These are phyloP conservation scores for Bovichtus diacanthus DNA, from an alignment of 2,797 vertebrate genomes.

Conservation along the genomic window DNA sequence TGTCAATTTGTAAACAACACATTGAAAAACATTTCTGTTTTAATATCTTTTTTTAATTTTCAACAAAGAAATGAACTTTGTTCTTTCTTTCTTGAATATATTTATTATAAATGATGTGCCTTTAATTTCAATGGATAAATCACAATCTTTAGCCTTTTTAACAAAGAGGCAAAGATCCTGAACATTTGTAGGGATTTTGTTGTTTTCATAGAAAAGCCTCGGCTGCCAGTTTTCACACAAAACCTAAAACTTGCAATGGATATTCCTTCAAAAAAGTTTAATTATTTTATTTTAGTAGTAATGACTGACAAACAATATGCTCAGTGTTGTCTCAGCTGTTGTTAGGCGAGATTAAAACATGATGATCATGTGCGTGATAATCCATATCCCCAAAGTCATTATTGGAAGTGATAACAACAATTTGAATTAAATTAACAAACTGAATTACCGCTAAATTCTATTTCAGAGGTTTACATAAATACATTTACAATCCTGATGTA, in stretches of 20 bases:
- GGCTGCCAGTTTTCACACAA: neutral
- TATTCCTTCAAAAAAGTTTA: conserved; percentile 8
- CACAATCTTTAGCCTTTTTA: neutral
- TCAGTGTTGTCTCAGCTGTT: conserved; percentile 39
- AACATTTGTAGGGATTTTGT: conserved; percentile 4
- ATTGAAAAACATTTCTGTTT: neutral
- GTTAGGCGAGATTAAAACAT: conserved; percentile 32
- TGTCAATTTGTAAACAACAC: no score
- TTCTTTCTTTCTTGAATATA: neutral
- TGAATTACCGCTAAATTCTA: conserved; percentile 11
- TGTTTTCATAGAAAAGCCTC: neutral
- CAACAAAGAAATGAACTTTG: neutral
- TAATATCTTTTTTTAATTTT: no score
- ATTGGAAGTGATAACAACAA: conserved; percentile 27
- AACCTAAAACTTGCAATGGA: neutral
- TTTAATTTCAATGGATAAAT: neutral
- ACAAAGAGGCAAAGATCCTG: conserved; percentile 3
- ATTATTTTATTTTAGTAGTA: conserved; percentile 20
- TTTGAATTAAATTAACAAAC: conserved; percentile 28
- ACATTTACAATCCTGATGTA: neutral
- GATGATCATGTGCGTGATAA: conserved; percentile 30
- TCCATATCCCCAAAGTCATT: conserved; percentile 31
- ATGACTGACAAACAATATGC: conserved; percentile 1
- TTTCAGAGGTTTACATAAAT: conserved; percentile 38
- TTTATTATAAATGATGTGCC: neutral